Evolutionary conservation across 2,888 invertebrate genomes (phyloP), one percentile per base, ranked within the genome.

Genomic region (Silvanus unidentatus): DNA sequence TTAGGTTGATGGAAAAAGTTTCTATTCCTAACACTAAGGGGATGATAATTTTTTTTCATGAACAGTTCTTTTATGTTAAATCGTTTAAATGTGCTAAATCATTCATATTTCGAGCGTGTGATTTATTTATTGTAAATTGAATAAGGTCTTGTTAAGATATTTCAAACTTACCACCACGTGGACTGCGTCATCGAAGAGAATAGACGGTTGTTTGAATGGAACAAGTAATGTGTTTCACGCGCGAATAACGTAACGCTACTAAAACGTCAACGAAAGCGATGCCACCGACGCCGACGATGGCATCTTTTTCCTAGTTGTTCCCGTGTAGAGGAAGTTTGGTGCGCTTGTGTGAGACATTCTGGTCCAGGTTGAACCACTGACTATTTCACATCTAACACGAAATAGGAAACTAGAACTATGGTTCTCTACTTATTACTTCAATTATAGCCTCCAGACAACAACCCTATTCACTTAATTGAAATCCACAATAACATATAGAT

Each of bases 401-500:
- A 22, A 22, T 32, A 32, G 32, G 32, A 11, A 32, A 11, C 11
- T 32, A 32, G 11, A 32, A 32, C 32, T 11, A 32, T 32, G 32
- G 4, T 32, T 32, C 32, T 32, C 32, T 9, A 32, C 32, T 32
- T 32, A 32, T 32, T 32, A 32, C 32, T 32, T 32, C 32, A 32
- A 32, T 32, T 32, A 32, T 32, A 32, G n/a, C 12, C 32, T 12
- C 32, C 32, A 32, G 32, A 32, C 32, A 32, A n/a, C 32, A 32
- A 32, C n/a, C 12, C 32, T 12, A 32, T 32, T 32, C 32, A n/a
- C 32, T 12, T 11, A 32, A 32, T 32, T 32, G 32, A 12, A 32
- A 32, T 32, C 32, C 32, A n/a, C 12, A 32, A 32, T 12, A 32
- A 32, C 32, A 11, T 32, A 22, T 22, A 22, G n/a, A n/a, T n/a